A percentile compares a stretch with the other conserved stretches of the same genome.
These are phyloP conservation scores for Todiramphus saurophagus DNA, from an alignment of 2,113 vertebrate species.

Conservation along the genomic window DNA sequence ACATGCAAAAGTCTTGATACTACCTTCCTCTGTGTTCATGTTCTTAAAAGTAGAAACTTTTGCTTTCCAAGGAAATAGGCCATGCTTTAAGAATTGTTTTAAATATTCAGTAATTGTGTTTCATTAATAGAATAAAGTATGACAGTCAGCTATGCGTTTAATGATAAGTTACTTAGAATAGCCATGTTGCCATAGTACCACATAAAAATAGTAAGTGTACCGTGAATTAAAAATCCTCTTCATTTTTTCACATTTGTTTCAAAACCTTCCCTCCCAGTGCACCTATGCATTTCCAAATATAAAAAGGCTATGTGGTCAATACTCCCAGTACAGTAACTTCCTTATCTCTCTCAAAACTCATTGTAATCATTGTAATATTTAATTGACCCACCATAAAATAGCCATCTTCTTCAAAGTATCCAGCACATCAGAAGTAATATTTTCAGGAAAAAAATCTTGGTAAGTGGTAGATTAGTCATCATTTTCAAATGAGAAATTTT, in stretches of 20 bases:
- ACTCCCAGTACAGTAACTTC: neutral
- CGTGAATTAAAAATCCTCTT: constrained; percentile 9
- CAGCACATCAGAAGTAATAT: neutral
- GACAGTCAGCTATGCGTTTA: constrained; percentile 23
- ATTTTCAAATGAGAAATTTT: neutral
- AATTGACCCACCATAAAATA: neutral
- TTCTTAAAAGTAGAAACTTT: neutral
- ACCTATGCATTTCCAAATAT: neutral
- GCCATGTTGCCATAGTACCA: constrained; percentile 57
- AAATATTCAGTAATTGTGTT: constrained; percentile 9
- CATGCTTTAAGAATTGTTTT: neutral
- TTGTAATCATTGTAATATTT: neutral
- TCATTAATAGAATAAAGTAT: constrained; percentile 45
- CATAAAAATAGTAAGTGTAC: constrained; percentile 42
- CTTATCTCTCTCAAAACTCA: neutral
- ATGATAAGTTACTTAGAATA: constrained; percentile 59
- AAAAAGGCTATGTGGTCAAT: neutral
- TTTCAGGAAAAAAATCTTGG: neutral
- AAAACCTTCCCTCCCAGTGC: neutral
- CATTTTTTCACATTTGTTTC: neutral
- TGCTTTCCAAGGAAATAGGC: neutral
- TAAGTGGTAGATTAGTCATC: neutral
- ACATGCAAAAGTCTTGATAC: neutral
- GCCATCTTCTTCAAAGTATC: neutral
- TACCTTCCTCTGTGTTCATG: neutral